phyloP scores from a whole-genome alignment of 92 coral and sea anemone species.

The Paramuricea clavata region DNA sequence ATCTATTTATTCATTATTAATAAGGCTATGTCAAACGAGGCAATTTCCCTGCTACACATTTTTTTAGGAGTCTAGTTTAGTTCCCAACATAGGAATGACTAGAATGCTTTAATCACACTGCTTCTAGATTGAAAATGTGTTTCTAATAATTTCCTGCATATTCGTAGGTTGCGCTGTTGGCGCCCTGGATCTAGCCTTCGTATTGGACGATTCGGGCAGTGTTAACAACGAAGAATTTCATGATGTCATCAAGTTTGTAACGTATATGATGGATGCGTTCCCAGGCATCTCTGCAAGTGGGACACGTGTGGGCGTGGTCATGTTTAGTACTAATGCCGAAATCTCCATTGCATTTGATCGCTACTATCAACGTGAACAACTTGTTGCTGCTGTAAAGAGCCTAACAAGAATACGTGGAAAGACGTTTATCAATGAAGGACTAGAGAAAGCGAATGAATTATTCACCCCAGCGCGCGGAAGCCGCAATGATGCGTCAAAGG shows the following conservation, averaged over 20 bases:
- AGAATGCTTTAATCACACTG: not conserved
- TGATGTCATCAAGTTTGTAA: conserved; percentile 39
- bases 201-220: conserved; percentile 33
- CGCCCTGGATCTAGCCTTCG: conserved; percentile 33
- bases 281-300: conserved; percentile 34
- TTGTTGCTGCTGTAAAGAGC: conserved; percentile 5
- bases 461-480: conserved; percentile 27
- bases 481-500: conserved; percentile 20
- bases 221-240: conserved; percentile 13
- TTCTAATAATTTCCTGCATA: not conserved
- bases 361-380: conserved; percentile 15
- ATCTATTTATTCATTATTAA: too few relatives aligned
- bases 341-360: conserved; percentile 24
- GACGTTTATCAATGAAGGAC: conserved; percentile 18
- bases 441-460: conserved; percentile 20
- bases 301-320: conserved; percentile 40
- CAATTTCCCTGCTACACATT: not conserved
- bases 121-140: not conserved
- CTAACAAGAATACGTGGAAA: not conserved
- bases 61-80: not conserved
- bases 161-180: conserved; percentile 24
- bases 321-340: conserved; percentile 12
- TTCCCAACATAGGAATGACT: too few relatives aligned
- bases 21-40: too few relatives aligned
- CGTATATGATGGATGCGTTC: conserved; percentile 37